Percentiles rank a stretch among this genome's conserved stretches.
Conservation (phyloP, 2,888 invertebrate genomes). For the Cryptocephalus moraei region DNA sequence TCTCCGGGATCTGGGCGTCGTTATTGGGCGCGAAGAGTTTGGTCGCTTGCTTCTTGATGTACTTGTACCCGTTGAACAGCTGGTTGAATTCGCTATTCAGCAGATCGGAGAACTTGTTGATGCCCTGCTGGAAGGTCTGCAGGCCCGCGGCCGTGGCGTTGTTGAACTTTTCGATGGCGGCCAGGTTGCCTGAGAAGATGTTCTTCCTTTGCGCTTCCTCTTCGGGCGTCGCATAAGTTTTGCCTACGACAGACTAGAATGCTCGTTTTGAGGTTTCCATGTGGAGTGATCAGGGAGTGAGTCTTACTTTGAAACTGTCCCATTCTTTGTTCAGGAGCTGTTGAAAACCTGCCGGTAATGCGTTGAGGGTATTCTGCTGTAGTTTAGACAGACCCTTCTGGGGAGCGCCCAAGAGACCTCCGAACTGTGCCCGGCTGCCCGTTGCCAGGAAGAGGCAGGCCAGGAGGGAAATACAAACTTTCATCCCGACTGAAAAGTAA, state of each 20-base stretch:
- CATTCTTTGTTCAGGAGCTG: no score
- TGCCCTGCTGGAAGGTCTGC: conserved; percentile 27
- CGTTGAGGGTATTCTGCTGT: no score
- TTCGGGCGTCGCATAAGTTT: conserved; percentile 26
- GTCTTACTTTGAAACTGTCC: no score
- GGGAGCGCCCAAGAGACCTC: no score
- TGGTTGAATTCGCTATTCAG: conserved; percentile 31
- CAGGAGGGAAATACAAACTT: no score
- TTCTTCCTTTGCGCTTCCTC: conserved; percentile 29
- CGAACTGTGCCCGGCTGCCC: no score
- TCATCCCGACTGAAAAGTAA: no score
- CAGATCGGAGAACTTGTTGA: conserved; percentile 33
- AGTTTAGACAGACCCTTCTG: no score
- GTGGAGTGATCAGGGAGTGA: no score
- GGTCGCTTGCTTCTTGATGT: conserved; percentile 6
- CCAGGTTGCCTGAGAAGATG: conserved; percentile 33
- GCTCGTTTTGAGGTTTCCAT: no score
- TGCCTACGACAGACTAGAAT: conserved; percentile 7
- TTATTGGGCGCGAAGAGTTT: conserved; percentile 29
- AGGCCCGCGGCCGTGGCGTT: conserved; percentile 28
- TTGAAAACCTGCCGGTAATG: no score
- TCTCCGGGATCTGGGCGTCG: conserved; percentile 28
- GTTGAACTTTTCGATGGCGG: conserved; percentile 30
- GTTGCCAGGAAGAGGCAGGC: no score
- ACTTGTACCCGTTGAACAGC: conserved; percentile 31